Evolutionary conservation across 2,113 vertebrate species (phyloP).

Genomic region (Sceloporus undulatus): DNA sequence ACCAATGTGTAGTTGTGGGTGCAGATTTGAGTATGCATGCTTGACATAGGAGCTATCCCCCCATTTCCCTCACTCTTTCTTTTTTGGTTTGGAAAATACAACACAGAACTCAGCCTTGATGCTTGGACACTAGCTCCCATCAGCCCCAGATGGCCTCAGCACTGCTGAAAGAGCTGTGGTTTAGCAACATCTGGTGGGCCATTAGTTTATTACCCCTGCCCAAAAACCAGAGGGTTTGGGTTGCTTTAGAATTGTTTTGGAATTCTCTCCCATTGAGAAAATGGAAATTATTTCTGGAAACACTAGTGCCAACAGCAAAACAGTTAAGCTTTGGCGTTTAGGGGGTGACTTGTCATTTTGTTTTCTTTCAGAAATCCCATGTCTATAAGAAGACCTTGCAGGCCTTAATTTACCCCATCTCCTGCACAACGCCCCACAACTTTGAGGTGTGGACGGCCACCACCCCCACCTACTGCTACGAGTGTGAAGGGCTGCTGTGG

Average conservation of each 20-base stretch:
- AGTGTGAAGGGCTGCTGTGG: conserved; percentile 97
- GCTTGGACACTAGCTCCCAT: too few relatives aligned
- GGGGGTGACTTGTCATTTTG: not conserved
- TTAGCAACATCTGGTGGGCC: not conserved
- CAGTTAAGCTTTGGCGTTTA: too few relatives aligned
- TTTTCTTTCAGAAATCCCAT: conserved; percentile 91
- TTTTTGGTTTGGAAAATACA: too few relatives aligned
- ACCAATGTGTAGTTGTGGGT: too few relatives aligned
- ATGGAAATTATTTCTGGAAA: not conserved
- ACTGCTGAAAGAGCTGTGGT: too few relatives aligned
- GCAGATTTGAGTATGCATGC: too few relatives aligned
- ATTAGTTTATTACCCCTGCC: too few relatives aligned
- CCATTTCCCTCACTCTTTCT: too few relatives aligned
- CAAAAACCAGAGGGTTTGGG: not conserved
- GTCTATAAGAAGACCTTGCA: conserved; percentile 99
- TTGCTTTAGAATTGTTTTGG: too few relatives aligned
- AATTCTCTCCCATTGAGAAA: not conserved
- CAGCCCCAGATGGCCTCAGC: not conserved
- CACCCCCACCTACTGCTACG: conserved; percentile 98
- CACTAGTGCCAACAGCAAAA: too few relatives aligned
- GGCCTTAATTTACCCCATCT: conserved; percentile 99
- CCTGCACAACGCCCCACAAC: conserved; percentile 97
- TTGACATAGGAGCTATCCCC: too few relatives aligned
- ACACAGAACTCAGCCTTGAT: too few relatives aligned
- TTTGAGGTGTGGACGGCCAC: conserved; percentile 98